These are phyloP conservation scores for Elmis aenea DNA, from an alignment of 2,888 invertebrate species.

Conservation along the genomic window DNA sequence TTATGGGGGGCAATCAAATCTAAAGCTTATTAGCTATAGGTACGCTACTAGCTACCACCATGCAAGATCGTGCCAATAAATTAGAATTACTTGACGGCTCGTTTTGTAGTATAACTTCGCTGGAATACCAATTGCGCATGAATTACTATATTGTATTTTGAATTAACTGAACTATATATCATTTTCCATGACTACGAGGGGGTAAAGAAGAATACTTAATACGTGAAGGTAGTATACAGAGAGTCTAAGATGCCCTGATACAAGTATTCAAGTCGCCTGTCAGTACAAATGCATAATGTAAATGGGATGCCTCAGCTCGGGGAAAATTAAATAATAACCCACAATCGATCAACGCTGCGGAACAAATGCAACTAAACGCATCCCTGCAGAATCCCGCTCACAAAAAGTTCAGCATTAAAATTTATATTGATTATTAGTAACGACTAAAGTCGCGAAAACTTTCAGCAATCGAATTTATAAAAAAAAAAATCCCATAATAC, in stretches of 20 bases:
- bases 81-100: constrained; percentile 36
- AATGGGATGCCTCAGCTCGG: constrained; percentile 5
- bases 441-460: no score
- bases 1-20: constrained; percentile 34
- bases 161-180: constrained; percentile 25
- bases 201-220: constrained; percentile 13
- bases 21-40: constrained; percentile 29
- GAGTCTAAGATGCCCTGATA: constrained; percentile 8
- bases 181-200: constrained; percentile 16
- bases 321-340: constrained; percentile 16
- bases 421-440: no score
- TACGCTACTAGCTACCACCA: no score
- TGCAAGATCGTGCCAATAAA: constrained; percentile 36
- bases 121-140: constrained; percentile 33
- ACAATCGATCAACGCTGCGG: constrained; percentile 11
- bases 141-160: constrained; percentile 32
- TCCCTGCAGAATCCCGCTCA: no score
- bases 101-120: constrained; percentile 32
- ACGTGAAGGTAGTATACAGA: constrained; percentile 13
- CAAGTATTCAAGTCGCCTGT: constrained; percentile 6
- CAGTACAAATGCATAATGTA: constrained; percentile 8
- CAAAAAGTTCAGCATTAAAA: no score
- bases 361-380: no score
- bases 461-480: no score
- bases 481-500: no score